phyloP scores from a whole-genome alignment of 2,888 invertebrate genomes.

The Salpingus planirostris region DNA sequence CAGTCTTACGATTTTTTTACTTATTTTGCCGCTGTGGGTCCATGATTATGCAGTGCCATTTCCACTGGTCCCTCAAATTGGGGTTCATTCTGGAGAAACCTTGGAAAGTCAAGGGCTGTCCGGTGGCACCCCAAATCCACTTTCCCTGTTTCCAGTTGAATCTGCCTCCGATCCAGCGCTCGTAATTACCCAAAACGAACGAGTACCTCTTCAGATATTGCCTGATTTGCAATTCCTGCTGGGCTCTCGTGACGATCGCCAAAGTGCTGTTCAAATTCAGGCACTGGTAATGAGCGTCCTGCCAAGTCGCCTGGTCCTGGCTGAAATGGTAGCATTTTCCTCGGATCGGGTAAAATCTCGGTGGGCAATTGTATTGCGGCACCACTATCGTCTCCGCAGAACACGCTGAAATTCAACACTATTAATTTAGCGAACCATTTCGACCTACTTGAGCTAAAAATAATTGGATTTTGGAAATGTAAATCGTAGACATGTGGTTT shows the following conservation, averaged over 20 bases:
- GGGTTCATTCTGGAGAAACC: conserved; percentile 57
- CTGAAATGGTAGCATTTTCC: conserved; percentile 32
- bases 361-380: too few species aligned
- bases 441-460: too few species aligned
- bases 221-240: conserved; percentile 9
- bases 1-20: conserved; percentile 9
- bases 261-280: conserved; percentile 10
- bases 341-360: conserved; percentile 26
- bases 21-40: conserved; percentile 42
- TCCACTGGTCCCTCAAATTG: conserved; percentile 45
- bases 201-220: conserved; percentile 4
- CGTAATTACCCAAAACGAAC: conserved; percentile 35
- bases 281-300: conserved; percentile 30
- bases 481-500: too few species aligned
- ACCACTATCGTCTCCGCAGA: too few species aligned
- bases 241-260: conserved; percentile 7
- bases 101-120: conserved; percentile 58
- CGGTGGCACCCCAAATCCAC: conserved; percentile 72
- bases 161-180: conserved; percentile 74
- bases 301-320: conserved; percentile 26
- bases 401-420: too few species aligned
- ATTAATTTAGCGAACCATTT: too few species aligned
- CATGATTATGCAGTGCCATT: conserved; percentile 64
- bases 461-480: too few species aligned
- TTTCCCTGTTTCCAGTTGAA: conserved; percentile 58